Percentiles rank a stretch among this genome's conserved stretches.
These are phyloP conservation scores for Sycophaga agraensis DNA, from an alignment of 1,140 invertebrate species.

Conservation along the genomic window DNA sequence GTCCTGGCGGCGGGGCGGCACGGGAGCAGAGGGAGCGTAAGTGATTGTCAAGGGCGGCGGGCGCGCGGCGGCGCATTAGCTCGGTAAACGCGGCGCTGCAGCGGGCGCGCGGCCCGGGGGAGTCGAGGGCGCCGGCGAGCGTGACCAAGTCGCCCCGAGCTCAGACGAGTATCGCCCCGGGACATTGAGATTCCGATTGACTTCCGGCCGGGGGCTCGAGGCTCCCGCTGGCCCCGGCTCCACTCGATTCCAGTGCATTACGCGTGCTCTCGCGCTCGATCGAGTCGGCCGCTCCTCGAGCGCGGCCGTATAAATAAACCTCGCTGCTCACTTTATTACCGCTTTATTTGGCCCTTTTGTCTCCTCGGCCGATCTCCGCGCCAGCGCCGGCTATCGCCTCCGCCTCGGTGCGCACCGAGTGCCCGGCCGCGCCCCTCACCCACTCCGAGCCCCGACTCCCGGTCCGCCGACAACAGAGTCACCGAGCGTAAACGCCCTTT, in stretches of 20 bases:
- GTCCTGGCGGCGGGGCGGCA: too few species aligned
- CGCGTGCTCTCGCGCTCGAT: conserved; percentile 35
- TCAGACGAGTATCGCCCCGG: conserved; percentile 8
- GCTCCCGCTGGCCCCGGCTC: conserved; percentile 27
- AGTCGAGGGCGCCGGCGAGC: neutral
- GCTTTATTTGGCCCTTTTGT: conserved; percentile 12
- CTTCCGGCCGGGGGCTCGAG: conserved; percentile 30
- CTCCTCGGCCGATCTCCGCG: neutral
- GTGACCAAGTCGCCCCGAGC: conserved; percentile 19
- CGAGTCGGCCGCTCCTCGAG: neutral
- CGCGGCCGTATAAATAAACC: conserved; percentile 10
- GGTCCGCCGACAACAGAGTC: neutral
- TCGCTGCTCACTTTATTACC: conserved; percentile 26
- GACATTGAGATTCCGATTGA: conserved; percentile 39
- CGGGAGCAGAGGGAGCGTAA: too few species aligned
- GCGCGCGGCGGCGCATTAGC: neutral
- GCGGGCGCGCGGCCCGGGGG: neutral
- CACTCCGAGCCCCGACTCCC: too few species aligned
- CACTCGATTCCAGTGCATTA: conserved; percentile 50
- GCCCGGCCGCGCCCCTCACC: too few species aligned
- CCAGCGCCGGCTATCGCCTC: too few species aligned
- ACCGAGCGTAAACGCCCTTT: conserved; percentile 2
- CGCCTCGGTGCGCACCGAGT: too few species aligned
- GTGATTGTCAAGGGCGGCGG: too few species aligned
- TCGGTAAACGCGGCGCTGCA: neutral